Percentiles rank a stretch among this genome's conserved stretches.
phyloP scores from a whole-genome alignment of 2,113 vertebrate genomes.

The Nibea albiflora region DNA sequence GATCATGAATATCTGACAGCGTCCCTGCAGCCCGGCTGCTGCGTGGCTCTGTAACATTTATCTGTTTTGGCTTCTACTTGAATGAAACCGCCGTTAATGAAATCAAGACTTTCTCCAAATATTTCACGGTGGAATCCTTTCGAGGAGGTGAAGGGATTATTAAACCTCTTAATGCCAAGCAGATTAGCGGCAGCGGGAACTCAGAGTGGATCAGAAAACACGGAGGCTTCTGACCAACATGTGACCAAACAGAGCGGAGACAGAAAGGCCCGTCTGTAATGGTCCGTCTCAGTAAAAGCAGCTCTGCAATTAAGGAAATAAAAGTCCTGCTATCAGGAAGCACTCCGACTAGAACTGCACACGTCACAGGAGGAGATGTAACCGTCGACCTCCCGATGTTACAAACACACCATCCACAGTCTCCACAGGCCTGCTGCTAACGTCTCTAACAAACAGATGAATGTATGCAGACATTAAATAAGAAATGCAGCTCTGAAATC shows the following conservation, averaged over 20 bases:
- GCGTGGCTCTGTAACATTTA: neutral
- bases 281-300: neutral
- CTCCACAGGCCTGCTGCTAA: too few species aligned
- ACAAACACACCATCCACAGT: too few species aligned
- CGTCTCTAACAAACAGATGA: too few species aligned
- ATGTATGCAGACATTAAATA: too few species aligned
- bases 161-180: conserved; percentile 41
- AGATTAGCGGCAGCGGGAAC: conserved; percentile 26
- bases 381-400: too few species aligned
- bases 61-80: neutral
- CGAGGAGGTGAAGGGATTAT: conserved; percentile 35
- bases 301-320: neutral
- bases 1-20: neutral
- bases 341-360: too few species aligned
- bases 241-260: neutral
- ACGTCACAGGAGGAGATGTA: too few species aligned
- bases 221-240: neutral
- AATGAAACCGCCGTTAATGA: conserved; percentile 31
- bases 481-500: too few species aligned
- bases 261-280: neutral
- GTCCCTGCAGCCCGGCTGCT: neutral
- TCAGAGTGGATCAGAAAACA: conserved; percentile 24
- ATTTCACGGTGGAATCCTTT: conserved; percentile 31
- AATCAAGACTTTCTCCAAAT: conserved; percentile 16
- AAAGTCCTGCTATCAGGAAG: neutral